These are phyloP conservation scores for Oncorhynchus masou DNA, from an alignment of 2,113 vertebrate species.

Conservation along the genomic window DNA sequence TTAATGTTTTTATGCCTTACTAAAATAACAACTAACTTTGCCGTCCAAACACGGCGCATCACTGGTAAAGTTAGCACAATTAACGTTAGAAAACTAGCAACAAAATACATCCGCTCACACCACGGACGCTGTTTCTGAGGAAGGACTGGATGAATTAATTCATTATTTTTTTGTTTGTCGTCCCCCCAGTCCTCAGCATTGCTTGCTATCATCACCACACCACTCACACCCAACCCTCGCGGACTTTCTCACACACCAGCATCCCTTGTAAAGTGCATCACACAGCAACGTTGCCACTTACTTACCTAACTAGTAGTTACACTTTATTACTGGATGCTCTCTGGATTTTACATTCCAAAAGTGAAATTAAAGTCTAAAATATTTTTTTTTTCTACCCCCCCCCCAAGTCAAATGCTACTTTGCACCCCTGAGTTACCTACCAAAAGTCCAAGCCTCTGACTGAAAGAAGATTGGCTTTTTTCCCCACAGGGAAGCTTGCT, in stretches of 20 bases:
- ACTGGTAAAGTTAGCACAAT: too few relatives aligned
- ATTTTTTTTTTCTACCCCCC: not conserved
- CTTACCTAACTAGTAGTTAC: not conserved
- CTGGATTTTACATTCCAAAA: not conserved
- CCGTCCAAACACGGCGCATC: not conserved
- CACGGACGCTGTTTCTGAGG: not conserved
- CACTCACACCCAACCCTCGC: too few relatives aligned
- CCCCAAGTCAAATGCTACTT: not conserved
- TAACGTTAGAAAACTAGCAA: not conserved
- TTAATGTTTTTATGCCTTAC: too few relatives aligned
- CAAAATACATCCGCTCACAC: not conserved
- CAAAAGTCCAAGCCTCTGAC: constrained; percentile 74
- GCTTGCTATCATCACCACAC: not conserved
- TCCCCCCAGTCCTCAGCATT: not conserved
- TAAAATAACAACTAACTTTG: too few relatives aligned
- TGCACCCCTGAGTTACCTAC: constrained; percentile 68
- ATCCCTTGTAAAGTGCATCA: too few relatives aligned
- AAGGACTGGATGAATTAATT: not conserved
- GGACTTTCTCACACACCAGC: too few relatives aligned
- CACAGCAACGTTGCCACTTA: not conserved
- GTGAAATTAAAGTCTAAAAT: too few relatives aligned
- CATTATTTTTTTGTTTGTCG: not conserved
- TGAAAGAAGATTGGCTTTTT: constrained; percentile 66
- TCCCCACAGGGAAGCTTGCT: constrained; percentile 51
- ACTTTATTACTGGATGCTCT: not conserved